Base-by-base conservation (phyloP, 2,888 invertebrate species). In the Lasius platythorax region DNA sequence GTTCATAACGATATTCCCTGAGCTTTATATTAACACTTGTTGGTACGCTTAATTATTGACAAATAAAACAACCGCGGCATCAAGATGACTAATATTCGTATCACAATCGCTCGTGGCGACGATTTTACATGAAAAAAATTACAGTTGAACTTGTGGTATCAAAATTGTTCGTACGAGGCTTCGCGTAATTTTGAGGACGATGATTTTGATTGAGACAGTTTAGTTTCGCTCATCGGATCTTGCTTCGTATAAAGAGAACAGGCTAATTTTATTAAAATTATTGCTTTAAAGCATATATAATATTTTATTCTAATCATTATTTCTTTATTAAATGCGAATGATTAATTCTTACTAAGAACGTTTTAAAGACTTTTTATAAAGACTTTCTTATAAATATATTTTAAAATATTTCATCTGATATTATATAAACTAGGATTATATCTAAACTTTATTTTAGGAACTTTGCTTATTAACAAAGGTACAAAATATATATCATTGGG, bases 371-470 rank as follows among this genome's bases (percentile, higher is more conserved):
- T 23, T 23, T 23, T 23, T 46, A 46, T 46, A 46, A 15, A 46
- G 46, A 15, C 15, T 15, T 46, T 46, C 4, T 50, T 50, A 12
- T 43, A 43, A 43, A 15, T 50, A 18, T 50, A 50, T 50, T 50
- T 50, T 18, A 50, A 50, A 50, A 6, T 50, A 50, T 50, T 18
- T 50, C 5, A 50, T 50, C 2, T 50, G 6, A 50, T 6, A 50
- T 50, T 1, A 18, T 50, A 18, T 50, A 50, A 50, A 50, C 6
- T 18, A 30, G 18, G 30, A 58, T 74, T 61, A 72, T 43, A 61
- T 74, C 40, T 43, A 74, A 74, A 61, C 8, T 18, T 40, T 28
- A 56, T 15, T 33, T 72, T 70, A 53, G 23, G 6, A 12, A 37
- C n/a, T 70, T 33, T 33, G 53, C 53, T 53, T 53, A 61, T 73